phyloP scores from a whole-genome alignment of 2,888 invertebrate genomes.

The Tolmerus cingulatus region DNA sequence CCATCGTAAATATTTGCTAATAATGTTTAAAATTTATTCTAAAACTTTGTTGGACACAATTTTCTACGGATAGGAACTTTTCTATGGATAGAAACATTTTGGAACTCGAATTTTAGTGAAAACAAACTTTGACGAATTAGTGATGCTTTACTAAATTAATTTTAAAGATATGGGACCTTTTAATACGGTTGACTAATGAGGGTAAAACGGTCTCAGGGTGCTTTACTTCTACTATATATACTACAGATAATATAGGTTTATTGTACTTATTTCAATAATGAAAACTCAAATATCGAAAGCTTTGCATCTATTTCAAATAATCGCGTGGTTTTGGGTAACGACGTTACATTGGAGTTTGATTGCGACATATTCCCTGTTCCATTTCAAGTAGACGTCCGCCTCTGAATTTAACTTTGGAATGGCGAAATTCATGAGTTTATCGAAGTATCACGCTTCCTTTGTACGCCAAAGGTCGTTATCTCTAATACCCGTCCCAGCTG shows the following conservation, averaged over 20 bases:
- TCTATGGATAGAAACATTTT: not conserved
- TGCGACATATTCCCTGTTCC: not conserved
- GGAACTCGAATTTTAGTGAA: not conserved
- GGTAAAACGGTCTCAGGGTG: not conserved
- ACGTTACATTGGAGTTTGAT: not conserved
- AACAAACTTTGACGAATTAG: not conserved
- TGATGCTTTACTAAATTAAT: not conserved
- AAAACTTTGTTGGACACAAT: not conserved
- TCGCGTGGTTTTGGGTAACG: not conserved
- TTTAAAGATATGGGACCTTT: not conserved
- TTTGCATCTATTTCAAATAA: not conserved
- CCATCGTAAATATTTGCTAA: not conserved
- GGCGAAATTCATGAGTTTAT: not conserved
- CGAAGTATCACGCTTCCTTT: constrained; percentile 15
- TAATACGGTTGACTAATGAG: not conserved
- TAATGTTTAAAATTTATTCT: not conserved
- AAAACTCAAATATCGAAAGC: not conserved
- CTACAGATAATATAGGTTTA: too few species aligned
- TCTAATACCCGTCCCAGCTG: not conserved
- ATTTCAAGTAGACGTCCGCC: not conserved
- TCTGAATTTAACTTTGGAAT: not conserved
- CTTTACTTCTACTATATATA: not conserved
- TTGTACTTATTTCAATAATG: not conserved
- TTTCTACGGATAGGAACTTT: not conserved
- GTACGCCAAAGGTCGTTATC: constrained; percentile 3